Evolutionary conservation across 2,113 vertebrate genomes (phyloP), one percentile per base, ranked within the genome.

Genomic region (Ranitomeya variabilis): DNA sequence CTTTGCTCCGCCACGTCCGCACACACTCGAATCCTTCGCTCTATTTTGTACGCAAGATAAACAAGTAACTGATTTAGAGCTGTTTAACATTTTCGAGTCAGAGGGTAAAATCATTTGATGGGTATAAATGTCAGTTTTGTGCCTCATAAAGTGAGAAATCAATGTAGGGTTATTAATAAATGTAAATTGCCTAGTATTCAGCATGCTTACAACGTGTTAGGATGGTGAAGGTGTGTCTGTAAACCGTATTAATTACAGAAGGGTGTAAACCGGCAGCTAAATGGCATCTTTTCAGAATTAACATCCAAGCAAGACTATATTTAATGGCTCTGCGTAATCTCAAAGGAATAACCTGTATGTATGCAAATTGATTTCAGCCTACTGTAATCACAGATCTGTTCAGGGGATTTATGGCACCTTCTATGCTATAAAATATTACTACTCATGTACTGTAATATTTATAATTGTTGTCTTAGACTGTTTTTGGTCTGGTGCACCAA

Each of bases 131-230:
- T 78, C 59, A 87, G 76, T 67, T 67, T 64, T 79, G 85, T 66
- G 85, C 85, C 76, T 87, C 76, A 62, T 87, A 80, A 87, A 79
- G n/a, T 79, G 37, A 87, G 45, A 87, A 80, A 66, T 87, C 76
- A 87, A 87, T 87, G 76, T 87, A 66, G 57, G 55, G 74, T 87
- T 87, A 79, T 87, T 87, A 87, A 87, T 79, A 87, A 55, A 66
- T 78, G 26, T 79, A 87, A 79, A 87, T 87, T 55, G 60, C 62
- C 14, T 79, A 26, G 37, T 26, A 26, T 66, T 87, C 85, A 19
- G 74, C 76, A 55, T 60, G 62, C 37, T 54, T 67, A 18, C 60
- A 26, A 19, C 8, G 45, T 51, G 76, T 55, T 23, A 13, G 59
- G 74, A 80, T 52, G n/a, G 62, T 55, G 74, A 80, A 78, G 60